A percentile compares a stretch with the other conserved stretches of the same genome.
Evolutionary conservation across 2,797 vertebrate genomes (phyloP).

Genomic region (Aeoliscus strigatus): DNA sequence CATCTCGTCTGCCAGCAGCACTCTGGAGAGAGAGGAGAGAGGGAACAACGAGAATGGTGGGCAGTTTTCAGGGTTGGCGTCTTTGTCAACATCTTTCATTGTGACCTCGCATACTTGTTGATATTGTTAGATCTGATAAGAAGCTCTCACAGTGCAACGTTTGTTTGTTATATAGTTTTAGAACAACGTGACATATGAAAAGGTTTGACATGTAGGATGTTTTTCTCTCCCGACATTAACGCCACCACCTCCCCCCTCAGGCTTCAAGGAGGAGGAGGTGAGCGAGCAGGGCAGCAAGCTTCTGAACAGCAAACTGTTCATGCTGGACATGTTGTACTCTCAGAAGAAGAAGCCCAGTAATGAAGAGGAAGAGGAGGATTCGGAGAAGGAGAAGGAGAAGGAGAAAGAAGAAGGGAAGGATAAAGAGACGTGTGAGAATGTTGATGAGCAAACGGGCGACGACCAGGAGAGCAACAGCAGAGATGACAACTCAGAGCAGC

Average conservation of each 20-base stretch:
- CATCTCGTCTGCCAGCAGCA: conserved; percentile 95
- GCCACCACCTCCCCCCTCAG: conserved; percentile 29
- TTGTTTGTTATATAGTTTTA: too few relatives aligned
- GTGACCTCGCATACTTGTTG: too few relatives aligned
- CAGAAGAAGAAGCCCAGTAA: conserved; percentile 84
- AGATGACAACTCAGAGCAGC: conserved; percentile 72
- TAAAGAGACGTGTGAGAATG: conserved; percentile 72
- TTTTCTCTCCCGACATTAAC: too few relatives aligned
- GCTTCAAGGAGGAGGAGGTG: conserved; percentile 80
- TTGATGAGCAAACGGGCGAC: too few relatives aligned
- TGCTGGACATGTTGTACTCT: conserved; percentile 97
- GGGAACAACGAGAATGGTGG: conserved; percentile 80
- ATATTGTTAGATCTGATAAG: too few relatives aligned
- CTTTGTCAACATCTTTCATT: too few relatives aligned
- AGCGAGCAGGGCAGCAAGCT: conserved; percentile 86
- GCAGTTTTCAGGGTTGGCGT: too few relatives aligned
- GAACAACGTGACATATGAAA: too few relatives aligned
- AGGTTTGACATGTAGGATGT: too few relatives aligned
- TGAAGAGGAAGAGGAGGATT: conserved; percentile 78
- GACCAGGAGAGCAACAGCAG: conserved; percentile 21
- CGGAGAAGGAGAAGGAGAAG: conserved; percentile 70
- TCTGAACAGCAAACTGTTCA: conserved; percentile 90
- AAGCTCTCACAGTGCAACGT: too few relatives aligned
- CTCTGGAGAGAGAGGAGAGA: conserved; percentile 89
- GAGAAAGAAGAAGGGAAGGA: conserved; percentile 66